Base-by-base conservation (phyloP, 1,140 invertebrate species). In the Cepaea nemoralis region DNA sequence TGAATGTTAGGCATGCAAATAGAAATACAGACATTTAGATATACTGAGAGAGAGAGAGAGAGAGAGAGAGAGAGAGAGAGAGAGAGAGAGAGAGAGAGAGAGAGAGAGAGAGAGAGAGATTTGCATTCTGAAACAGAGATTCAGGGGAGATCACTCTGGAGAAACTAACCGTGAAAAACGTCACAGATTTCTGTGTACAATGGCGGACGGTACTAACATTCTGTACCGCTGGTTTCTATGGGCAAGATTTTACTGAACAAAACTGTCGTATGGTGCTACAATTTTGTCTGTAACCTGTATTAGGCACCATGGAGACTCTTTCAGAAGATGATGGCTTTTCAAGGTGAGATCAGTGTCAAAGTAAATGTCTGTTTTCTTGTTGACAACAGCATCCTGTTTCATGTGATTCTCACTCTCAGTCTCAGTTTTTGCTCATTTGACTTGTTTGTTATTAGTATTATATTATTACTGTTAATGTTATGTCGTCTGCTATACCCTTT, bases 61-160 rank as follows among this genome's bases (percentile, higher is more conserved):
- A 55, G 3, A 55, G 50, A 55, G 3, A 55, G 50, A 55, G 22
- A 22, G 22, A 55, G 71, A 40, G 39, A 42, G 39, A 40, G 71
- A 45, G 24, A 48, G 31, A 40, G 55, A 75, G 35, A 81, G 55
- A 39, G 48, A 81, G 71, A 66, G 22, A 71, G 71, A 45, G 37
- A 74, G 71, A 74, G 16, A 74, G 71, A 74, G 37, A 74, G 71
- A 74, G 27, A 42, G 39, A 74, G 71, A 71, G 69, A 74, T n/a
- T n/a, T 22, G 24, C 12, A 14, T 6, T 5, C 50, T 22, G 50
- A 55, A 55, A 5, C n/a, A 22, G 50, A 55, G n/a, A 48, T 19
- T 22, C 12, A 31, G 27, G 59, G 59, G 59, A 63, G 22, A 27
- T n/a, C 59, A 63, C 59, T 63, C 59, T 63, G 6, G n/a, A 12